These are phyloP conservation scores for Burhinus oedicnemus DNA, from an alignment of 2,113 vertebrate genomes.

Conservation along the genomic window DNA sequence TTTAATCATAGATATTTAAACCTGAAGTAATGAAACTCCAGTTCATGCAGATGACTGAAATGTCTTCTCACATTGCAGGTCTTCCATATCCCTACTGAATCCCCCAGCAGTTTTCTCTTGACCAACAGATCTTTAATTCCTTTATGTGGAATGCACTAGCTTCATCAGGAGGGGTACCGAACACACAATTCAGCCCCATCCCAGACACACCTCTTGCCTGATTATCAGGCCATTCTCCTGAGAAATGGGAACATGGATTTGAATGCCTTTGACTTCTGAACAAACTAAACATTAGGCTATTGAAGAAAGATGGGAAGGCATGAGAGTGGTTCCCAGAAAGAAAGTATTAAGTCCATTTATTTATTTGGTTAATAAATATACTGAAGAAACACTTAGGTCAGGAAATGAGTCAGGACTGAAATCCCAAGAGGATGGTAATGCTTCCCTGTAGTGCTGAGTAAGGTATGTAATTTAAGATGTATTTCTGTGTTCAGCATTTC, in stretches of 20 bases:
- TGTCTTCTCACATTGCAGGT: neutral
- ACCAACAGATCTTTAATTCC: neutral
- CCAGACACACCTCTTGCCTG: neutral
- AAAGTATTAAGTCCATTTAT: neutral
- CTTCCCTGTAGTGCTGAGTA: slow-evolving; percentile 13
- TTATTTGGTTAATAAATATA: neutral
- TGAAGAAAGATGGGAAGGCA: neutral
- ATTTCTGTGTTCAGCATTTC: slow-evolving; percentile 23
- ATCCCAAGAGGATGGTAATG: neutral
- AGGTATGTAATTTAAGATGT: neutral
- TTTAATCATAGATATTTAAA: neutral
- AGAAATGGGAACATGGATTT: neutral
- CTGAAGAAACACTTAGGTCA: neutral
- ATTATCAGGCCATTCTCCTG: neutral
- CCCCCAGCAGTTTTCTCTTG: neutral
- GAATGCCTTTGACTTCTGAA: neutral
- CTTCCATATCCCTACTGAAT: neutral
- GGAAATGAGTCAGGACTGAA: neutral
- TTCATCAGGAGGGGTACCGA: fast-evolving
- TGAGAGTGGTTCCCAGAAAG: neutral
- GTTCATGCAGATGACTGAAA: neutral
- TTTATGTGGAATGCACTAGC: neutral
- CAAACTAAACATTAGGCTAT: neutral
- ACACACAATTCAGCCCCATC: neutral
- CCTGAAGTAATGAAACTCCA: neutral